A percentile compares a stretch with the other conserved stretches of the same genome.
Conservation (phyloP, 2,797 vertebrate species). For the Lutjanus campechanus region DNA sequence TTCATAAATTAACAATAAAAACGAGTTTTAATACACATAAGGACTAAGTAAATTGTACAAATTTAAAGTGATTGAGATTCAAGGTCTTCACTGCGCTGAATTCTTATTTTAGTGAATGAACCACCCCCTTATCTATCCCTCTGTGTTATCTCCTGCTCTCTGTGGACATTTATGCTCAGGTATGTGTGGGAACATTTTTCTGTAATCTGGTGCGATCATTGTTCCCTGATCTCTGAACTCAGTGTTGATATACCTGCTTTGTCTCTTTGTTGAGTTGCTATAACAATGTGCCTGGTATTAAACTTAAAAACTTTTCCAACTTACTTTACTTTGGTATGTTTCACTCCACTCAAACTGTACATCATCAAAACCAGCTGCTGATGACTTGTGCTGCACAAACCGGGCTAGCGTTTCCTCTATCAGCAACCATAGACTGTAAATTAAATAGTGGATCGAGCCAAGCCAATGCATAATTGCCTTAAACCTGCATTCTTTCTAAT, state of each 20-base stretch:
- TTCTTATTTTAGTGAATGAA: constrained; percentile 26
- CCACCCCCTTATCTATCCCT: constrained; percentile 28
- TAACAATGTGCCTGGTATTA: background rate
- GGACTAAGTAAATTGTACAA: background rate
- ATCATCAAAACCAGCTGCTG: constrained; percentile 4
- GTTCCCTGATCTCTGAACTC: constrained; percentile 47
- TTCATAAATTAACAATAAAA: constrained; percentile 14
- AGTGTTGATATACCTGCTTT: constrained; percentile 7
- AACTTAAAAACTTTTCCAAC: constrained; percentile 2
- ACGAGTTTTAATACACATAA: too few relatives aligned
- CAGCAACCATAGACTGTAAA: background rate
- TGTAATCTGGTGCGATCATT: constrained; percentile 34
- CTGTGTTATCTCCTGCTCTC: constrained; percentile 34
- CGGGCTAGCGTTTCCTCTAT: background rate
- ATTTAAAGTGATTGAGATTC: background rate
- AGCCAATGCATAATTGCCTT: too few relatives aligned
- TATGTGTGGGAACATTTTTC: constrained; percentile 56
- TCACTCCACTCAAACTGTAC: background rate
- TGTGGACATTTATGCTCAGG: constrained; percentile 38
- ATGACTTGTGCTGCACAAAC: constrained; percentile 14
- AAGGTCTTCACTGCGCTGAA: constrained; percentile 28
- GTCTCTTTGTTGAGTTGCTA: constrained; percentile 3
- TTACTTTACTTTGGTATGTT: background rate
- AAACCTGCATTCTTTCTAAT: too few relatives aligned
- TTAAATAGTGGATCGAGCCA: too few relatives aligned